A percentile compares a stretch with the other conserved stretches of the same genome.
Conservation (phyloP, 2,113 vertebrate genomes). For the Seriola rivoliana region DNA sequence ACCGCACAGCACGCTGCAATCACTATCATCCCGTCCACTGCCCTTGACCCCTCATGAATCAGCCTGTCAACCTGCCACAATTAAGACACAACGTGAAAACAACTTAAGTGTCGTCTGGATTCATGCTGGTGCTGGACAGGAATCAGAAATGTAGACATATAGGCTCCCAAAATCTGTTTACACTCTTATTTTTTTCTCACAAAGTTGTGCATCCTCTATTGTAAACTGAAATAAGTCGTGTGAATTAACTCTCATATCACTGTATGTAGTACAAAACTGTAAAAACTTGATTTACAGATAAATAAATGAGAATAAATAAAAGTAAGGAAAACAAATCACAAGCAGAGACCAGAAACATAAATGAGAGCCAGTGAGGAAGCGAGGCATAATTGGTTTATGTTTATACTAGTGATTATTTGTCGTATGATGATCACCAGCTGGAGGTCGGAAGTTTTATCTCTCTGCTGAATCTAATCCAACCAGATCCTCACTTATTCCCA, state of each 20-base stretch:
- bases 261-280: not conserved
- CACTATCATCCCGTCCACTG: conserved; percentile 23
- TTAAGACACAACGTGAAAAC: conserved; percentile 14
- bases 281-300: conserved; percentile 4
- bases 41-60: conserved; percentile 45
- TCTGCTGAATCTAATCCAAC: conserved; percentile 14
- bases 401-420: conserved; percentile 53
- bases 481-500: conserved; percentile 31
- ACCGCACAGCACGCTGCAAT: conserved; percentile 26
- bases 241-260: not conserved
- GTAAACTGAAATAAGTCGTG: conserved; percentile 16
- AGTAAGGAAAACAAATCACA: conserved; percentile 17
- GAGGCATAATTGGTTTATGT: conserved; percentile 20
- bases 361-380: not conserved
- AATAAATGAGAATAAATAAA: conserved; percentile 23
- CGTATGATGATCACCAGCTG: conserved; percentile 40
- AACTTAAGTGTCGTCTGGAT: conserved; percentile 8
- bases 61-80: conserved; percentile 12
- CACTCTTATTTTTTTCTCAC: not conserved
- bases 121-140: conserved; percentile 4
- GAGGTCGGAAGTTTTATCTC: conserved; percentile 32
- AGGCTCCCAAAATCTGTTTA: conserved; percentile 14
- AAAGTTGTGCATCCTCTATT: not conserved
- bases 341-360: conserved; percentile 21
- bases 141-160: not conserved